phyloP scores from a whole-genome alignment of 2,797 vertebrate genomes.

The Melanotaenia pygmaea region DNA sequence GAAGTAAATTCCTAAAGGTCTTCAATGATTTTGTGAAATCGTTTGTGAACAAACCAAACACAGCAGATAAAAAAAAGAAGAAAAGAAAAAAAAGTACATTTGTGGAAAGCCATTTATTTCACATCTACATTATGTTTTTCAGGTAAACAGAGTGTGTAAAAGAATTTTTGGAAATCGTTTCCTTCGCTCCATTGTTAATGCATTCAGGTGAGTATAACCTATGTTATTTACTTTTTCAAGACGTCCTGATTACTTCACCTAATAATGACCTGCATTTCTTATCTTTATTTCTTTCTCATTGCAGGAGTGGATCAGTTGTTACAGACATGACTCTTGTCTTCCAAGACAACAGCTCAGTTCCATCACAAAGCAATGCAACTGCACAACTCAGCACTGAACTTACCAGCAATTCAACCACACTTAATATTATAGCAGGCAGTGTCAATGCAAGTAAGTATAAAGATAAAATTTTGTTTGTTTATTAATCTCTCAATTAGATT shows the following conservation, averaged over 20 bases:
- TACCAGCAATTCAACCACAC: neutral
- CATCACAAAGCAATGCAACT: neutral
- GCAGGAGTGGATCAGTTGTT: slow-evolving; percentile 59
- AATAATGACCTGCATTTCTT: neutral
- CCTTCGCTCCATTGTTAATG: slow-evolving; percentile 23
- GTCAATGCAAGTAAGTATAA: slow-evolving; percentile 45
- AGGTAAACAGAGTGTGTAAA: slow-evolving; percentile 37
- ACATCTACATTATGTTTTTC: slow-evolving; percentile 16
- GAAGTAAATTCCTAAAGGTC: too few species aligned
- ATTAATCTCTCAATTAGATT: neutral
- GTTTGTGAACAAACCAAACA: too few species aligned
- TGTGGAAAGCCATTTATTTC: too few species aligned
- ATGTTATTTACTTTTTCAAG: neutral
- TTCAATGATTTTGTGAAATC: too few species aligned
- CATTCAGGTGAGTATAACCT: slow-evolving; percentile 52
- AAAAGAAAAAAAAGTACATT: too few species aligned
- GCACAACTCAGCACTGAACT: slow-evolving; percentile 8
- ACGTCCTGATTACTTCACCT: rapidly evolving
- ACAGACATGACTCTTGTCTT: slow-evolving; percentile 44
- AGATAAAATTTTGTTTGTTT: neutral
- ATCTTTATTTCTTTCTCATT: slow-evolving; percentile 2
- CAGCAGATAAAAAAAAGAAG: too few species aligned
- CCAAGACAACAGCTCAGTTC: slow-evolving; percentile 26
- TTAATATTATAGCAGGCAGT: slow-evolving; percentile 34
- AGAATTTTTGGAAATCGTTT: slow-evolving; percentile 15